Evolutionary conservation across 2,113 vertebrate genomes (phyloP).

Genomic region (Myodes glareolus): DNA sequence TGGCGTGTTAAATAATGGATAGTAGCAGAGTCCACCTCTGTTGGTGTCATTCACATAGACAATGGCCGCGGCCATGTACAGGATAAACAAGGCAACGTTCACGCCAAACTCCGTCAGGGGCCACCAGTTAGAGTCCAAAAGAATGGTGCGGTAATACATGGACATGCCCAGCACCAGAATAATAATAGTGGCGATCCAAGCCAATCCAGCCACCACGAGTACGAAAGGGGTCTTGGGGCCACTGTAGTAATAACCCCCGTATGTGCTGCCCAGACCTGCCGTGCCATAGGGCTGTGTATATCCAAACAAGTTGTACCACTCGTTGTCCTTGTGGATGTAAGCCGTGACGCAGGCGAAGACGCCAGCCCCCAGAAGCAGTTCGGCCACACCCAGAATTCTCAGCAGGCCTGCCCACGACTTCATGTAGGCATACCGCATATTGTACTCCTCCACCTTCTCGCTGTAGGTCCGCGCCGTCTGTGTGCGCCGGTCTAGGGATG

Average conservation of each 20-base stretch:
- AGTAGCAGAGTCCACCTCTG: slow-evolving; percentile 93
- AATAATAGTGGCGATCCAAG: slow-evolving; percentile 93
- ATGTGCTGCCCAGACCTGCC: slow-evolving; percentile 82
- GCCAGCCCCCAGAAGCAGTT: slow-evolving; percentile 93
- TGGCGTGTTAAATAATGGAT: slow-evolving; percentile 90
- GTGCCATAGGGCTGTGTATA: slow-evolving; percentile 89
- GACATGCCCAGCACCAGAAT: slow-evolving; percentile 94
- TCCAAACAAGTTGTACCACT: slow-evolving; percentile 96
- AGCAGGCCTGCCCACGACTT: slow-evolving; percentile 97
- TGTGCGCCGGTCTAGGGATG: slow-evolving; percentile 85
- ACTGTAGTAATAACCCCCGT: slow-evolving; percentile 88
- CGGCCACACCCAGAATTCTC: slow-evolving; percentile 89
- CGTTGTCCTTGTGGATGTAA: slow-evolving; percentile 96
- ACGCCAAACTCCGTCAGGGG: slow-evolving; percentile 94
- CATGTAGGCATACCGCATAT: slow-evolving; percentile 93
- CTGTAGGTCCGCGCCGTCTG: slow-evolving; percentile 88
- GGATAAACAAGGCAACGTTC: slow-evolving; percentile 90
- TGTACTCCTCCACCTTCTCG: slow-evolving; percentile 91
- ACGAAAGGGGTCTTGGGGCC: slow-evolving; percentile 95
- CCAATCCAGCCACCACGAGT: slow-evolving; percentile 91
- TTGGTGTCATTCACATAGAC: slow-evolving; percentile 94
- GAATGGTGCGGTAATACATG: slow-evolving; percentile 95
- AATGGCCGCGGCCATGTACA: slow-evolving; percentile 91
- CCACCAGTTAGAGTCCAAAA: slow-evolving; percentile 96
- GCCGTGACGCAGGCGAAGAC: slow-evolving; percentile 97